A percentile compares a stretch with the other conserved stretches of the same genome.
Conservation (phyloP, 2,888 invertebrate species). For the Limnephilus marmoratus region DNA sequence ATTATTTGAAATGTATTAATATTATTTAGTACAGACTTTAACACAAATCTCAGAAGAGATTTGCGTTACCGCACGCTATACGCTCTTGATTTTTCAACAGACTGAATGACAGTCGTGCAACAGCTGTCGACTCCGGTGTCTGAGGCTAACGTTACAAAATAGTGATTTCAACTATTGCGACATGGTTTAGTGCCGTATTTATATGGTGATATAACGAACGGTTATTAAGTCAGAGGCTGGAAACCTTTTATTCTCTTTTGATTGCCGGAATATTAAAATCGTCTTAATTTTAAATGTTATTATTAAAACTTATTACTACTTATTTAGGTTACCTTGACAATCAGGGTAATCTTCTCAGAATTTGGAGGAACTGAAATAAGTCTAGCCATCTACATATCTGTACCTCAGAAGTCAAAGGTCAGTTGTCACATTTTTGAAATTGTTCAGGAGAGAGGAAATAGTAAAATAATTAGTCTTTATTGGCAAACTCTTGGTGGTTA, state of each 20-base stretch:
- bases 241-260: background rate
- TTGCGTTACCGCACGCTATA: background rate
- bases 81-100: constrained; percentile 24
- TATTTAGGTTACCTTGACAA: no score
- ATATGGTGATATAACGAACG: background rate
- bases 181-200: background rate
- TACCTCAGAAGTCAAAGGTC: no score
- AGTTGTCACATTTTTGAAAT: no score
- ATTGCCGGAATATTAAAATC: no score
- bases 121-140: background rate
- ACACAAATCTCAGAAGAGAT: background rate
- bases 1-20: background rate
- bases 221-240: background rate
- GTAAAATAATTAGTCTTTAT: no score
- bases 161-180: background rate
- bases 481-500: no score
- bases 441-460: no score
- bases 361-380: no score
- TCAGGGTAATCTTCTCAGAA: no score
- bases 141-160: constrained; percentile 13
- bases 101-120: constrained; percentile 13
- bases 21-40: background rate
- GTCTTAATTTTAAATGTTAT: no score
- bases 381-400: no score
- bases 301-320: no score